Evolutionary conservation across 2,797 vertebrate genomes (phyloP), one percentile per base, ranked within the genome.

Genomic region (Tamandua tetradactyla): DNA sequence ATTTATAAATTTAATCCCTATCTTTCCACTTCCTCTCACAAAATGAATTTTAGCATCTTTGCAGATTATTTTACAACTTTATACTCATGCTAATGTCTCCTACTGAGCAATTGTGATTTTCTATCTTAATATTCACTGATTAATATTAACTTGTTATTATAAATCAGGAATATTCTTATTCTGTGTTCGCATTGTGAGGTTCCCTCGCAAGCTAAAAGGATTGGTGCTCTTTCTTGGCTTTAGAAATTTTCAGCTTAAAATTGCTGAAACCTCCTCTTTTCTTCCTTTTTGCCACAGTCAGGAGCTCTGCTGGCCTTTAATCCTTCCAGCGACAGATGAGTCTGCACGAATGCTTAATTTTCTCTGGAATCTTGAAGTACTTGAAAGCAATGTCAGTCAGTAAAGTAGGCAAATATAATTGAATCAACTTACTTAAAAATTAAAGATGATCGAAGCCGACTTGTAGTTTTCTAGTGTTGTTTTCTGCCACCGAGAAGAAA

Each of bases 1-100:
- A 82, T 64, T 78, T 82, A 88, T 78, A 20, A 81, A 88, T 88
- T 69, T 69, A 88, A 85, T 88, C 44, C 37, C 23, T 52, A 3
- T 74, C 69, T 93, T 44, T 79, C 64, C 2, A 64, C 35, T 69
- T 12, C 40, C 4, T 25, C 37, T 57, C 55, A 76, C 64, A 81
- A 94, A 86, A 72, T 76, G 52, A 32, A 82, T 88, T 40, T 82
- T 74, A 13, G 17, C n/a, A 49, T 89, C 52, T 42, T 5, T 75
- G 87, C 92, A 85, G 44, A 52, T 62, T 44, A 35, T 75, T 69
- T 81, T 42, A 30, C 27, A 88, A 52, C 3, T 27, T 61, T 79
- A 76, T 68, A 42, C 40, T 91, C 22, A 55, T 40, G 15, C 44
- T 85, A 35, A 25, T 81, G 69, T 35, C 27, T 18, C 0, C n/a